phyloP scores from a whole-genome alignment of 2,113 vertebrate genomes.

The Pyxicephalus adspersus region DNA sequence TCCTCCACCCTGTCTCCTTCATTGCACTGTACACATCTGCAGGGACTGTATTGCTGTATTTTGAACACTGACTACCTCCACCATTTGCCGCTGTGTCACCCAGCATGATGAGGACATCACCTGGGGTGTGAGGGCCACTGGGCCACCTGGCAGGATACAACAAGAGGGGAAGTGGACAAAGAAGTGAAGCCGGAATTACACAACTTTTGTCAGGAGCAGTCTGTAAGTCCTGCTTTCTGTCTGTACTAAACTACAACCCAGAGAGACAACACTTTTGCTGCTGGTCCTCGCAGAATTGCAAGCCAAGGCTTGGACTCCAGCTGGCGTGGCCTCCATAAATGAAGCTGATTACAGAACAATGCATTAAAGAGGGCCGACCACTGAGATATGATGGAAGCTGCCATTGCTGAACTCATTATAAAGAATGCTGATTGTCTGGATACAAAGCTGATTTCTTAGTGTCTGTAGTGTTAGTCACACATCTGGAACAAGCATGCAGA shows the following conservation, averaged over 20 bases:
- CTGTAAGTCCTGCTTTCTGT: background rate
- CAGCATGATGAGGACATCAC: background rate
- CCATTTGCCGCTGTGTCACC: background rate
- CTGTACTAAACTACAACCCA: background rate
- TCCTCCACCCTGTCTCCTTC: constrained; percentile 12
- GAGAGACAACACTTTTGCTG: background rate
- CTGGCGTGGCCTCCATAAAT: background rate
- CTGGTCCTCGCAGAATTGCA: background rate
- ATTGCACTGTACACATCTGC: background rate
- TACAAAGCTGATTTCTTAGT: no score
- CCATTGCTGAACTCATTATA: no score
- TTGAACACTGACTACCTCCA: background rate
- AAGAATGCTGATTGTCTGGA: no score
- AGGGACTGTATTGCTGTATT: background rate
- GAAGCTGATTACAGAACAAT: no score
- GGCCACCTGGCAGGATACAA: background rate
- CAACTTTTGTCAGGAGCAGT: background rate
- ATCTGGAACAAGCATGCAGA: no score
- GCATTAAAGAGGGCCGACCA: no score
- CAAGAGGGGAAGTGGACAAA: background rate
- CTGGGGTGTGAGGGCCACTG: background rate
- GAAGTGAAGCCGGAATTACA: background rate
- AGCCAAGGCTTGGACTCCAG: background rate
- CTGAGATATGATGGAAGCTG: no score
- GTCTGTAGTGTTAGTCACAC: no score